Evolutionary conservation across 2,797 vertebrate genomes (phyloP), one percentile per base, ranked within the genome.

Genomic region (Cyprinella venusta): DNA sequence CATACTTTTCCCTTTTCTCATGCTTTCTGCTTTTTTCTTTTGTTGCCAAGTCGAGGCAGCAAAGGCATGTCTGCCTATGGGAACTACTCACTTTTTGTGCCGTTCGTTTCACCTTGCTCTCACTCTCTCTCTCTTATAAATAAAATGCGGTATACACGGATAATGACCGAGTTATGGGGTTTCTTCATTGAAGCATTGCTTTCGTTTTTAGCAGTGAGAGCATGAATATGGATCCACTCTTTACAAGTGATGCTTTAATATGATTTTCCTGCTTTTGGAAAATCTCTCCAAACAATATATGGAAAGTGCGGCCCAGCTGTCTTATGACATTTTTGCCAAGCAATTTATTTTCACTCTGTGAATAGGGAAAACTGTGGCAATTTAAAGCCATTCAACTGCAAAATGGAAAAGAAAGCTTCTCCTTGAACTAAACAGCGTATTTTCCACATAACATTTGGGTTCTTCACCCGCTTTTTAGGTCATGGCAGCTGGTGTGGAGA

Each of bases 301-400:
- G 50, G 63, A 48, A 19, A 68, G 72, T 76, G 64, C 3, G 52
- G 38, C 72, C 81, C 74, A 76, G 81, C 81, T 77, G 72, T 83
- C 64, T 83, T 83, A 77, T 45, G 61, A 33, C 19, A 76, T 82
- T 82, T 83, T 83, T 77, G 50, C 64, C 64, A 77, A 69, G 81
- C 74, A 76, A 77, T 76, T 77, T 77, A 36, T 77, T 83, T 69
- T 69, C 24, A 76, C 63, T 68, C 36, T 56, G 50, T 76, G 72
- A 82, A 67, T 83, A 33, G 24, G 64, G 64, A 64, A 69, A 83
- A 83, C 64, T 69, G 54, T 81, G 80, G 71, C 80, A 82, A 82
- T 82, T 76, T 76, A 82, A 36, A 40, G 59, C 70, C 80, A 75
- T 81, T 75, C 80, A 81, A 50, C 69, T 52, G 59, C 76, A 76